Conservation (phyloP, 1,140 invertebrate species). For the Himalopsyche phryganea region DNA sequence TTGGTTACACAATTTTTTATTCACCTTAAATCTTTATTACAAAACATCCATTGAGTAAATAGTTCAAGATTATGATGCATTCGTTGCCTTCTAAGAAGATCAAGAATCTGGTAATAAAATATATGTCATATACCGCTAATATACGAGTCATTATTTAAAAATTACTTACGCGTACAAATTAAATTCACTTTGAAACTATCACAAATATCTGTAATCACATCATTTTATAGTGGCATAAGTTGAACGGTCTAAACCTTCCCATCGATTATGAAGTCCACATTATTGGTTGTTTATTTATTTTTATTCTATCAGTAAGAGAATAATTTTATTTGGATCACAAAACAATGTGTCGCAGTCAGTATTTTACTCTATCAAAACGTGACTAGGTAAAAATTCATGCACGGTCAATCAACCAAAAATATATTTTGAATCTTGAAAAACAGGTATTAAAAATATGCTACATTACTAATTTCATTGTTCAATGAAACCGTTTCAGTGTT, state of each 20-base stretch:
- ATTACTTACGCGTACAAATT: conserved; percentile 13
- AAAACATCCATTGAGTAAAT: conserved; percentile 30
- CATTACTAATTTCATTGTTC: too few species aligned
- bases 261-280: background rate
- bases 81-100: conserved; percentile 29
- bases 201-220: conserved; percentile 35
- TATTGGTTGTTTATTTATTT: background rate
- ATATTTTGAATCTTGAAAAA: background rate
- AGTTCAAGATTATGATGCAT: conserved; percentile 22
- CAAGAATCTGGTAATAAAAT: conserved; percentile 32
- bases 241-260: background rate
- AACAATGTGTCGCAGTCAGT: background rate
- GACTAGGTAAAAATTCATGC: background rate
- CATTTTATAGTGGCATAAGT: conserved; percentile 22
- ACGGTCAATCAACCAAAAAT: background rate
- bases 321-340: conserved; percentile 1
- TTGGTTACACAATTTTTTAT: conserved; percentile 17
- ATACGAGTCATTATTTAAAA: conserved; percentile 14
- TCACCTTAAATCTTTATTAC: conserved; percentile 26
- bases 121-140: conserved; percentile 22
- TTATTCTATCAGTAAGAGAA: conserved; percentile 2
- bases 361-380: background rate
- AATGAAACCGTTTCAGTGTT: too few species aligned
- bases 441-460: too few species aligned
- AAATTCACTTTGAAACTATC: conserved; percentile 28